Evolutionary conservation across 2,113 vertebrate species (phyloP).

Genomic region (Apteryx mantelli): DNA sequence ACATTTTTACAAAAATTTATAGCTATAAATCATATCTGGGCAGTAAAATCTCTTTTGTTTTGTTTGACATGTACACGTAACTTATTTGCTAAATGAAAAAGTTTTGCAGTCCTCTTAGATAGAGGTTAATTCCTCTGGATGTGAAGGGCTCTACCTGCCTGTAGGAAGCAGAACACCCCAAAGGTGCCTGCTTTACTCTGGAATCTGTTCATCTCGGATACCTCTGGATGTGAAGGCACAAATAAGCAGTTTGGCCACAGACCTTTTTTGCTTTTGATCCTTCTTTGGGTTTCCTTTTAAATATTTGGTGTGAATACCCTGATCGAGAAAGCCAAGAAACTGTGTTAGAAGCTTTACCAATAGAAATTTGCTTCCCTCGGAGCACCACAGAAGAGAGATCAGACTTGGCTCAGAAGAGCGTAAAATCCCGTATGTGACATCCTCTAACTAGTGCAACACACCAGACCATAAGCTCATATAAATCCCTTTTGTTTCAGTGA

Average conservation of each 20-base stretch:
- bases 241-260: not conserved
- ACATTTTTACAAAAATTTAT: not conserved
- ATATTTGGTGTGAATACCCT: not conserved
- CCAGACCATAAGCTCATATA: not conserved
- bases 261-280: not conserved
- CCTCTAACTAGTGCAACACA: not conserved
- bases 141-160: not conserved
- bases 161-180: not conserved
- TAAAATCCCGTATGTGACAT: not conserved
- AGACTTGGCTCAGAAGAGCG: not conserved
- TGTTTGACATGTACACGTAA: not conserved
- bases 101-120: not conserved
- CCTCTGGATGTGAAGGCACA: not conserved
- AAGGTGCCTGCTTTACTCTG: not conserved
- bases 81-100: not conserved
- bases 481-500: not conserved
- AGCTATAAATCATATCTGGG: not conserved
- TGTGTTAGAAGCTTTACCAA: not conserved
- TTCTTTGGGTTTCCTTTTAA: not conserved
- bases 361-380: not conserved
- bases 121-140: not conserved
- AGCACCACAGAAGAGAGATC: not conserved
- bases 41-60: not conserved
- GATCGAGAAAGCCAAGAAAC: not conserved
- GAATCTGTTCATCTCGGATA: not conserved